These are phyloP conservation scores for Microtus ochrogaster DNA, from an alignment of 2,113 vertebrate species.

Conservation along the genomic window DNA sequence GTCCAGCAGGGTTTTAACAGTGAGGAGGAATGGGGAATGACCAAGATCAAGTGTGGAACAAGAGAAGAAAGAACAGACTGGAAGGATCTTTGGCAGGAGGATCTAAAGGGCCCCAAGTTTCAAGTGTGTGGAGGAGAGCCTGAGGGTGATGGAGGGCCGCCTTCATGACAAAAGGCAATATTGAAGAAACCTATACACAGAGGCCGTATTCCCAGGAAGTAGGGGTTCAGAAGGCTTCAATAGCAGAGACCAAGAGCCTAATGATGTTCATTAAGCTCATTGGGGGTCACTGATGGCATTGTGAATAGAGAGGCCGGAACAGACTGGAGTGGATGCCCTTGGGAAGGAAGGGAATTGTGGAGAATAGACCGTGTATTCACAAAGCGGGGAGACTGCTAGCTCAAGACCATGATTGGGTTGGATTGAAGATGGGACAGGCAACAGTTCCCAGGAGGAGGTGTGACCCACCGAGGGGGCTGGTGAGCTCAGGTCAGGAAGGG, in stretches of 20 bases:
- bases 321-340: neutral
- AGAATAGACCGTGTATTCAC: neutral
- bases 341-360: neutral
- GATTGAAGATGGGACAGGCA: neutral
- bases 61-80: neutral
- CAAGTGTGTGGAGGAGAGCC: neutral
- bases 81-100: neutral
- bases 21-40: neutral
- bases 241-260: neutral
- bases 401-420: neutral
- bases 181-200: neutral
- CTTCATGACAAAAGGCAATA: neutral
- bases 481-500: neutral
- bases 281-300: neutral
- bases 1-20: neutral
- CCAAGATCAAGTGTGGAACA: neutral
- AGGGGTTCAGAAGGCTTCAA: neutral
- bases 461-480: neutral
- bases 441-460: neutral
- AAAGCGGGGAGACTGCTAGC: neutral
- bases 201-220: conserved; percentile 18
- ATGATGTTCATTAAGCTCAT: neutral
- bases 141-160: neutral
- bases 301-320: neutral
- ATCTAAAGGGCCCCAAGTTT: neutral